phyloP scores from a whole-genome alignment of 1,140 invertebrate genomes.

The Scaptomyza pallida region DNA sequence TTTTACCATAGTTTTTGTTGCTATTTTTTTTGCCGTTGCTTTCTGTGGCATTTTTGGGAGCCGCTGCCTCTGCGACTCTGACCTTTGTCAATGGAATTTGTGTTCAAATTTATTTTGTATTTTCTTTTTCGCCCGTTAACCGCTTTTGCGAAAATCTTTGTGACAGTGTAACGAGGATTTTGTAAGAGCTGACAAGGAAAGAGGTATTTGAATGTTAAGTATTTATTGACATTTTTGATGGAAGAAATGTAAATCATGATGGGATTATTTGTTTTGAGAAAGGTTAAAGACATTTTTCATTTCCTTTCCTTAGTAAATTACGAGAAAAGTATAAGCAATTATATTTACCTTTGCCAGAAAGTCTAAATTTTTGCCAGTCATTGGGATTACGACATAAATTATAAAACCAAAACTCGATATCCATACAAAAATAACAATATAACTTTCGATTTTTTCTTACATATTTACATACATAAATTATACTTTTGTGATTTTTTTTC shows the following conservation, averaged over 20 bases:
- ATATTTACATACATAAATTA: slow-evolving; percentile 36
- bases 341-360: not conserved
- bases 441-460: slow-evolving; percentile 36
- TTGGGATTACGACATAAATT: slow-evolving; percentile 10
- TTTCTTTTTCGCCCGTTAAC: slow-evolving; percentile 24
- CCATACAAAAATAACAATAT: slow-evolving; percentile 6
- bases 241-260: not conserved
- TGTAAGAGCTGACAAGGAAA: slow-evolving; percentile 22
- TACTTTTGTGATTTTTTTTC: slow-evolving; percentile 11
- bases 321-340: not conserved
- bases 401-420: not conserved
- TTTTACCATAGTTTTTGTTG: slow-evolving; percentile 13
- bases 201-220: slow-evolving; percentile 21
- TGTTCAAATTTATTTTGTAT: slow-evolving; percentile 36
- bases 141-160: slow-evolving; percentile 37
- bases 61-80: slow-evolving; percentile 58
- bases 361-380: slow-evolving; percentile 36
- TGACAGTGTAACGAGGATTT: slow-evolving; percentile 30
- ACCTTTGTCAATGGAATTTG: slow-evolving; percentile 79
- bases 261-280: not conserved
- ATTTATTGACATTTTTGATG: slow-evolving; percentile 32
- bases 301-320: not conserved
- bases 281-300: not conserved
- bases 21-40: slow-evolving; percentile 16
- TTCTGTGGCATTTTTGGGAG: slow-evolving; percentile 51